These are phyloP conservation scores for Lepidurus packardi DNA, from an alignment of 1,140 invertebrate species.

Conservation along the genomic window DNA sequence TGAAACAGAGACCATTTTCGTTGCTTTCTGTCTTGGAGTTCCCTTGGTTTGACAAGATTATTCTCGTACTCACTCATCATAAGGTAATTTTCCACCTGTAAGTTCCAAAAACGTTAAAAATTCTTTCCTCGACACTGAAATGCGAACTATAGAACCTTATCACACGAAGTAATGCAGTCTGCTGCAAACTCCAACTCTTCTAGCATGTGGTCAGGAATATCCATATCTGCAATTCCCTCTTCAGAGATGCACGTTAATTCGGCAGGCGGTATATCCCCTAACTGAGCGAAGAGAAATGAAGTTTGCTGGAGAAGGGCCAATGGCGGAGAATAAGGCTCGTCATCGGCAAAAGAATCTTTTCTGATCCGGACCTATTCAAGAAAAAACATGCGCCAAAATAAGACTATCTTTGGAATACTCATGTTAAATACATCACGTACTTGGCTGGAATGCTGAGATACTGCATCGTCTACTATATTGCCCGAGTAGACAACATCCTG, in stretches of 20 bases:
- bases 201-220: constrained; percentile 63
- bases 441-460: constrained; percentile 33
- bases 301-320: constrained; percentile 34
- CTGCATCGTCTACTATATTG: constrained; percentile 23
- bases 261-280: constrained; percentile 42
- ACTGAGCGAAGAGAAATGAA: constrained; percentile 33
- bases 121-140: constrained; percentile 35
- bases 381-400: constrained; percentile 14
- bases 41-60: constrained; percentile 51
- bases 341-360: constrained; percentile 34
- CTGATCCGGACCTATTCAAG: constrained; percentile 27
- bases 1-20: constrained; percentile 30
- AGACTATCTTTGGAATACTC: background rate
- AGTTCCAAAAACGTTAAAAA: constrained; percentile 35
- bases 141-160: constrained; percentile 54
- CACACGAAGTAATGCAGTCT: constrained; percentile 80
- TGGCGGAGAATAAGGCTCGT: constrained; percentile 27
- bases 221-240: constrained; percentile 67
- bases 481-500: constrained; percentile 27
- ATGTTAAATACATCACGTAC: constrained; percentile 25
- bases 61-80: constrained; percentile 83
- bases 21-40: background rate
- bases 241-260: constrained; percentile 82
- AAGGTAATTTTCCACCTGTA: constrained; percentile 67
- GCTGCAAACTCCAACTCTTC: constrained; percentile 70